A percentile compares a stretch with the other conserved stretches of the same genome.
Conservation (phyloP, 2,888 invertebrate genomes). For the Chorisops tibialis region DNA sequence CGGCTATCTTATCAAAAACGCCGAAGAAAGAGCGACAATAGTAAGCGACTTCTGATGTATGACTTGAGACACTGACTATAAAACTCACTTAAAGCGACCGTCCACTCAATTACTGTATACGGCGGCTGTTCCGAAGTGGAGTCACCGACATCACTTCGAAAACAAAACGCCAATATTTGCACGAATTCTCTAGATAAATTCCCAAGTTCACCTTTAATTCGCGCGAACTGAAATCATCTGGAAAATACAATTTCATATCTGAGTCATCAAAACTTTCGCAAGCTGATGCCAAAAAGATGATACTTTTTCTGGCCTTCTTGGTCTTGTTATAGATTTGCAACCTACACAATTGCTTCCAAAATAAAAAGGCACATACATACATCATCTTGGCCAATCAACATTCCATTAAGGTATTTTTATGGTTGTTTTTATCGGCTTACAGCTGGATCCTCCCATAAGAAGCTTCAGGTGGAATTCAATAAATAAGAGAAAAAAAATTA, state of each 20-base stretch:
- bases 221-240: not conserved
- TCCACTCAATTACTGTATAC: not conserved
- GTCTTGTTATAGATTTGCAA: slow-evolving; percentile 1
- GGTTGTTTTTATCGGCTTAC: no score
- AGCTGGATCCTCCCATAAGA: no score
- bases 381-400: not conserved
- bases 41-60: no score
- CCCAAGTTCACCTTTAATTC: slow-evolving; percentile 13
- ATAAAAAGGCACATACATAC: slow-evolving; percentile 3
- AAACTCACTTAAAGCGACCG: slow-evolving; percentile 10
- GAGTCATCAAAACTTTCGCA: slow-evolving; percentile 13
- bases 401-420: not conserved
- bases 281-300: not conserved
- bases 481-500: no score
- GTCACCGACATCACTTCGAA: no score
- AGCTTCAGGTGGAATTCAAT: no score
- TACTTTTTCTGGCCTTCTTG: slow-evolving; percentile 1
- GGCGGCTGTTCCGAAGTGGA: no score
- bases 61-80: no score
- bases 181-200: slow-evolving; percentile 16
- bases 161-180: not conserved
- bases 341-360: slow-evolving; percentile 10
- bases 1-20: no score
- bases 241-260: not conserved
- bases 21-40: no score